These are phyloP conservation scores for Aromia moschata DNA, from an alignment of 2,888 invertebrate genomes.

Conservation along the genomic window DNA sequence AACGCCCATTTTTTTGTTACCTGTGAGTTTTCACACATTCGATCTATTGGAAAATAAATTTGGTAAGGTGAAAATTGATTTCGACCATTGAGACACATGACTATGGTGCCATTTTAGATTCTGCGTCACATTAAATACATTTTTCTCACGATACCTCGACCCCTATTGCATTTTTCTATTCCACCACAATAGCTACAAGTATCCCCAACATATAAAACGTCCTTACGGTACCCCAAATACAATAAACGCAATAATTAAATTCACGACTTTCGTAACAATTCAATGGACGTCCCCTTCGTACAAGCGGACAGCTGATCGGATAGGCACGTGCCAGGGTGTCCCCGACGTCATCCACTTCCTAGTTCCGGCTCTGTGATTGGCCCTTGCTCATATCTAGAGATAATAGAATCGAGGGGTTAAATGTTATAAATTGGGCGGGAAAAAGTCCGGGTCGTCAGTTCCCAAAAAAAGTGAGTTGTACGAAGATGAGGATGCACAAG, in stretches of 20 bases:
- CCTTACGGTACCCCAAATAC: constrained; percentile 17
- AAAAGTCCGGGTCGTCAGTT: constrained; percentile 29
- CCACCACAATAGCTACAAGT: no score
- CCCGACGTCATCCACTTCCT: constrained; percentile 48
- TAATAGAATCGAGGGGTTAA: constrained; percentile 42
- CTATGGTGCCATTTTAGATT: no score
- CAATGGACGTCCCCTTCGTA: constrained; percentile 2
- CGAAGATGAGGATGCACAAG: background rate
- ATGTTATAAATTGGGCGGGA: constrained; percentile 44
- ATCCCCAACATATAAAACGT: no score
- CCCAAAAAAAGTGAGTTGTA: constrained; percentile 26
- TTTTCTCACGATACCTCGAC: no score
- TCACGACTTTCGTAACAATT: constrained; percentile 24
- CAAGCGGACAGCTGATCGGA: constrained; percentile 7
- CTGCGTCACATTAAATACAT: no score
- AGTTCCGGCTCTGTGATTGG: constrained; percentile 57
- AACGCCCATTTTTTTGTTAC: no score
- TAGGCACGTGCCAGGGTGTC: constrained; percentile 32
- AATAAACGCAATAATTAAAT: constrained; percentile 23
- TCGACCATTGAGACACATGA: no score
- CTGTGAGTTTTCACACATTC: no score
- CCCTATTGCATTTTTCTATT: no score
- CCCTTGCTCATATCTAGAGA: constrained; percentile 31
- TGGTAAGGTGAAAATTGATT: no score
- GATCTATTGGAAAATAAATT: no score